Conservation (phyloP, 2,888 invertebrate species). For the Endotricha flammealis region DNA sequence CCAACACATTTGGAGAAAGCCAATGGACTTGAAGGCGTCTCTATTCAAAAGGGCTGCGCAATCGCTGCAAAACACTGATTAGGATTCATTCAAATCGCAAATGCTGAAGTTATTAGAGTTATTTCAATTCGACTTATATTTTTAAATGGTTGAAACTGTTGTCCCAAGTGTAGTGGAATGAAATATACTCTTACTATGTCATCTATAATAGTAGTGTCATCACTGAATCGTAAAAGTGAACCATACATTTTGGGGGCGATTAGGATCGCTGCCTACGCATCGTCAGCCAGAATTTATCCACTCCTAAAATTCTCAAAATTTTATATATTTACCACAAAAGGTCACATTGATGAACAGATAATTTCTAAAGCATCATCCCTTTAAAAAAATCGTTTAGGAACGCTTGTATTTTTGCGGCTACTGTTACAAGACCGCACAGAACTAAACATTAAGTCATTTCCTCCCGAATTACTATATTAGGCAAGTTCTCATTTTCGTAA, state of each 20-base stretch:
- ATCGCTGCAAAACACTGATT: no score
- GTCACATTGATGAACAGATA: constrained; percentile 57
- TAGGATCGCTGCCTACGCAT: constrained; percentile 62
- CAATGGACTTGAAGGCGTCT: no score
- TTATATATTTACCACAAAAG: constrained; percentile 60
- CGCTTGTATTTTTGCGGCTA: constrained; percentile 1
- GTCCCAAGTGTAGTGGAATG: no score
- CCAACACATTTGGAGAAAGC: no score
- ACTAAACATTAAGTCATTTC: neutral
- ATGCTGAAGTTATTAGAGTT: no score
- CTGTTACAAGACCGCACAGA: constrained; percentile 17
- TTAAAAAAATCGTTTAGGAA: constrained; percentile 4
- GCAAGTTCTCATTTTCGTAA: constrained; percentile 25
- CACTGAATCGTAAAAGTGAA: constrained; percentile 53
- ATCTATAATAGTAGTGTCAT: constrained; percentile 26
- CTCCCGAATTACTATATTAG: constrained; percentile 8
- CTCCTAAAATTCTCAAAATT: constrained; percentile 49
- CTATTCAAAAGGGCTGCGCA: no score
- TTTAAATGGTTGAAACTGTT: no score
- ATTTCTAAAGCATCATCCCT: constrained; percentile 14
- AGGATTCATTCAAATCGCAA: no score
- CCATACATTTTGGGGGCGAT: constrained; percentile 54
- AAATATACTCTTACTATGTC: no score
- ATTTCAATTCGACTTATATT: no score
- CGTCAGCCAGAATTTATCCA: constrained; percentile 59